These are phyloP conservation scores for Trichonephila inaurata DNA, from an alignment of 1,140 invertebrate genomes.

Conservation along the genomic window DNA sequence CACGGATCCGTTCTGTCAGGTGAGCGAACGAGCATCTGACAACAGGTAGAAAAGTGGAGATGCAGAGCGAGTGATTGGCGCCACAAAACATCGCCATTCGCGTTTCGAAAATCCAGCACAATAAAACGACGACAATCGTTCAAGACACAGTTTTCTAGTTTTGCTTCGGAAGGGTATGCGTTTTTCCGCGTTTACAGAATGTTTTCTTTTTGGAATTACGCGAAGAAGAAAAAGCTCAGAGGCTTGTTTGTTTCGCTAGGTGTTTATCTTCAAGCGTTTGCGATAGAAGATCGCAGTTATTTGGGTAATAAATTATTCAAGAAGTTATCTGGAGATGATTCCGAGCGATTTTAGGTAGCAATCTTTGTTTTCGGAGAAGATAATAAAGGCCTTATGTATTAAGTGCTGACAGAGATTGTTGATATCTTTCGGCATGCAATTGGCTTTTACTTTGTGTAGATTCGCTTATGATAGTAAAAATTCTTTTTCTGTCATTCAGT, in stretches of 20 bases:
- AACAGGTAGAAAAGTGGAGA: not conserved
- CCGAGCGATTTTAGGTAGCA: not conserved
- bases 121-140: not conserved
- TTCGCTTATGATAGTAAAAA: too few relatives aligned
- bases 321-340: not conserved
- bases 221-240: not conserved
- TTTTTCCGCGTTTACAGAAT: not conserved
- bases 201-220: not conserved
- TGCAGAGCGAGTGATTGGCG: not conserved
- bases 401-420: too few relatives aligned
- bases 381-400: not conserved
- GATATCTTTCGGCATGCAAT: too few relatives aligned
- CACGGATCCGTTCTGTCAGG: conserved; percentile 8
- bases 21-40: conserved; percentile 25
- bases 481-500: too few relatives aligned
- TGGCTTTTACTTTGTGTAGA: too few relatives aligned
- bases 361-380: not conserved
- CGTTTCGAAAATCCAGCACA: not conserved
- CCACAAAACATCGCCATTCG: not conserved
- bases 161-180: not conserved
- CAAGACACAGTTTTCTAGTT: not conserved
- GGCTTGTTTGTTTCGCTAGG: conserved; percentile 25
- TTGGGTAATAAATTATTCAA: conserved; percentile 14
- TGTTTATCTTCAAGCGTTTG: not conserved
- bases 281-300: not conserved